Evolutionary conservation across 2,113 vertebrate species (phyloP).

Genomic region (Pan troglodytes): NHGRI_mPanTro3-v2.1_pri NC_072398.2:174036001-174036500

Average conservation of each 20-base stretch:
- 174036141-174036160: neutral
- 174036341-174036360: neutral
- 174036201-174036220: neutral
- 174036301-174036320: neutral
- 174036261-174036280: neutral
- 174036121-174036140: neutral
- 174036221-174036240: neutral
- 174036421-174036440: neutral
- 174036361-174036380: neutral
- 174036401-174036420: neutral
- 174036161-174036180: neutral
- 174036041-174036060: neutral
- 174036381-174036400: neutral
- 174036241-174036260: neutral
- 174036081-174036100: neutral
- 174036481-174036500: neutral
- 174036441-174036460: neutral
- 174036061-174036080: neutral
- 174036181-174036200: neutral
- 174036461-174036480: neutral
- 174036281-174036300: neutral
- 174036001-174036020: neutral
- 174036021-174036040: neutral
- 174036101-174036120: neutral
- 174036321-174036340: neutral